Evolutionary conservation across 2,113 vertebrate genomes (phyloP), one percentile per base, ranked within the genome.

Genomic region (Chionomys nivalis): DNA sequence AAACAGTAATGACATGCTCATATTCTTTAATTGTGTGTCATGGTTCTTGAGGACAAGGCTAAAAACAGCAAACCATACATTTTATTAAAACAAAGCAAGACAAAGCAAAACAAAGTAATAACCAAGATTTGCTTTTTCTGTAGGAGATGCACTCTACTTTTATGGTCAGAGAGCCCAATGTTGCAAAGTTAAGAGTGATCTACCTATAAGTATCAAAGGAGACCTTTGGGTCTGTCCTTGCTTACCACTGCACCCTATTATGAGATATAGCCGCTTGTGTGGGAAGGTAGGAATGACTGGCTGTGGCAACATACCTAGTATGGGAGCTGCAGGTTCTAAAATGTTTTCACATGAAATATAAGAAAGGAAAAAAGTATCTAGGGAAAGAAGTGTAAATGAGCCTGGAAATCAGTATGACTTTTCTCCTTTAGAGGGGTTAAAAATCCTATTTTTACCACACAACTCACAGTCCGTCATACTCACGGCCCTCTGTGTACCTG

Each of bases 241-340:
- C 97, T 97, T 98, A 97, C 97, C 96, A 87, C 95, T 95, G 1
- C 98, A 94, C 96, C 97, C 97, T 98, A 98, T 98, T 97, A 94
- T 96, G 91, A 97, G 98, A 98, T 98, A 96, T 96, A 96, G 95
- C 94, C 96, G 98, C 98, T 98, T 97, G 98, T 97, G 83, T 68
- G 36, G 97, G 97, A 97, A 96, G 98, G 97, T 95, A 97, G 96
- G 97, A 98, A 98, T 98, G 98, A 98, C 98, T 98, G 98, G 98
- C 97, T 98, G 96, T 97, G 98, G 98, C 98, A 99, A 98, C 85
- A 76, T 98, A 98, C 97, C 96, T 97, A 96, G 96, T 91, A 92
- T 98, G 98, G 98, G 98, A 99, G 98, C 88, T 97, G 92, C 98
- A 98, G 97, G 97, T 94, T 98, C 87, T 98, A 95, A 96, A 97